These are phyloP conservation scores for Erethizon dorsatum DNA, from an alignment of 2,797 vertebrate genomes.

Conservation along the genomic window DNA sequence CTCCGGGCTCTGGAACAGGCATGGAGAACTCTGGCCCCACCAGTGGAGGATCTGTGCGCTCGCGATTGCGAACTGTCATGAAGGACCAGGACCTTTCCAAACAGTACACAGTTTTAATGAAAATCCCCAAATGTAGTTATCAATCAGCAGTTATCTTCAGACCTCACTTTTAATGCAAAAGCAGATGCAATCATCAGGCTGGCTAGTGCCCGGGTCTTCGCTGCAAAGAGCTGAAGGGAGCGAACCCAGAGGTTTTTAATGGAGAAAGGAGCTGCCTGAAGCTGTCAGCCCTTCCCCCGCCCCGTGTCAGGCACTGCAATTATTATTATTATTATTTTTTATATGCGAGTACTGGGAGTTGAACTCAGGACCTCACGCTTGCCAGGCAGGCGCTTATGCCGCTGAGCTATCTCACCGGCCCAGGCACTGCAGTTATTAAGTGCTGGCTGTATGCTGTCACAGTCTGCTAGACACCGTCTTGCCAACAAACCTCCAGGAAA, in stretches of 20 bases:
- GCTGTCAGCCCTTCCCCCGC: background rate
- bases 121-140: background rate
- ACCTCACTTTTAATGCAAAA: slow-evolving; percentile 37
- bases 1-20: background rate
- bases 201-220: background rate
- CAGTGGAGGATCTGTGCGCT: background rate
- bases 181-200: background rate
- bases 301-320: background rate
- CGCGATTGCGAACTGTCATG: background rate
- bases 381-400: too few species aligned
- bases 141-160: slow-evolving; percentile 37
- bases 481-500: slow-evolving; percentile 25
- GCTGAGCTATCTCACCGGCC: too few species aligned
- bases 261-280: background rate
- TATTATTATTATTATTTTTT: background rate
- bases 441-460: background rate
- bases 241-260: background rate
- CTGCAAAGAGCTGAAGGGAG: background rate
- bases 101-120: background rate
- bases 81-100: background rate
- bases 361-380: too few species aligned
- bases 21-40: background rate
- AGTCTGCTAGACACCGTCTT: background rate
- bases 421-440: background rate
- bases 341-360: too few species aligned